These are phyloP conservation scores for Lampris incognitus DNA, from an alignment of 2,113 vertebrate genomes.

Conservation along the genomic window DNA sequence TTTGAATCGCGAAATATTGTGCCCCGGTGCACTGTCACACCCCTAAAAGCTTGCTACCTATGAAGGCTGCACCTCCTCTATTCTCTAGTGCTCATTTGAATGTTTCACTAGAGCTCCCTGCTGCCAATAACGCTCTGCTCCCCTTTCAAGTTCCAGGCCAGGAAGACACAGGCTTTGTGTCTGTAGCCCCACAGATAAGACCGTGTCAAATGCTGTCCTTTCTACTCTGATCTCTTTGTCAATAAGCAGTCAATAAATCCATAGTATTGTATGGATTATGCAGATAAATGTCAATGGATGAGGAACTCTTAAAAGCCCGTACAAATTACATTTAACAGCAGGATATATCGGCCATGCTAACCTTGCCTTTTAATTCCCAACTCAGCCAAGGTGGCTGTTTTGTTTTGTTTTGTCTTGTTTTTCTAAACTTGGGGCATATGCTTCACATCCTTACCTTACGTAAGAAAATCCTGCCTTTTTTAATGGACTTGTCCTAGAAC, in stretches of 20 bases:
- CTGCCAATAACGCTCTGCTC: slow-evolving; percentile 28
- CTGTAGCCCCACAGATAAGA: slow-evolving; percentile 16
- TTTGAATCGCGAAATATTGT: too few species aligned
- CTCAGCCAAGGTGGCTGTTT: not conserved
- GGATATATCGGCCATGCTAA: slow-evolving; percentile 42
- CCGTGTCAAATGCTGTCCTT: slow-evolving; percentile 39
- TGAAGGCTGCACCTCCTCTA: slow-evolving; percentile 36
- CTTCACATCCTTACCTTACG: too few species aligned
- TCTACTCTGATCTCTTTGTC: slow-evolving; percentile 40
- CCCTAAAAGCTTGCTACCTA: slow-evolving; percentile 29
- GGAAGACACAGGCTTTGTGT: slow-evolving; percentile 30
- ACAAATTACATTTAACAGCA: slow-evolving; percentile 52
- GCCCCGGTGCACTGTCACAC: too few species aligned
- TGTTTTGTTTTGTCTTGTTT: too few species aligned
- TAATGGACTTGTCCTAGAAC: too few species aligned
- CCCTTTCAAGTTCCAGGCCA: slow-evolving; percentile 28
- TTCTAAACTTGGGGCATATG: too few species aligned
- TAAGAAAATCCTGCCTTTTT: too few species aligned
- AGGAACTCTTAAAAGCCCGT: slow-evolving; percentile 47
- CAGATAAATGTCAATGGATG: slow-evolving; percentile 60
- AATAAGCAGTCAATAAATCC: slow-evolving; percentile 67
- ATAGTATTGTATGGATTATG: slow-evolving; percentile 67
- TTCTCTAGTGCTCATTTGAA: slow-evolving; percentile 43
- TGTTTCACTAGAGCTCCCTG: not conserved
- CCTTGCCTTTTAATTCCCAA: slow-evolving; percentile 37